phyloP scores from a whole-genome alignment of 2,888 invertebrate genomes.

The Drymonia ruficornis region DNA sequence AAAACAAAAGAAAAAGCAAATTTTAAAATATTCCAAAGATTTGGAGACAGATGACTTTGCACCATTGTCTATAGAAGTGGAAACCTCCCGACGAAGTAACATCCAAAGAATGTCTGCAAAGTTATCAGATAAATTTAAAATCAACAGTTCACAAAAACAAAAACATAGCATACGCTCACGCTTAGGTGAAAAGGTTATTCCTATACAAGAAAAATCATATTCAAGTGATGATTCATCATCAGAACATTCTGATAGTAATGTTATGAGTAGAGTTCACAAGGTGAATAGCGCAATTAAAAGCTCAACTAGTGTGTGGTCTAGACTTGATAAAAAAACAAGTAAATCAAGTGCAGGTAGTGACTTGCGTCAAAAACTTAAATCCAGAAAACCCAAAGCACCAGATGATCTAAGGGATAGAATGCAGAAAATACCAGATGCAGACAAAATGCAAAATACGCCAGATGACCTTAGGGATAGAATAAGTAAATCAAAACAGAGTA shows the following conservation, averaged over 20 bases:
- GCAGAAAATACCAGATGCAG: slow-evolving; percentile 58
- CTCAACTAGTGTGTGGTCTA: slow-evolving; percentile 83
- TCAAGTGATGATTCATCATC: slow-evolving; percentile 61
- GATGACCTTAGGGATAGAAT: slow-evolving; percentile 69
- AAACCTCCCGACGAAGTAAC: slow-evolving; percentile 60
- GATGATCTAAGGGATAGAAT: slow-evolving; percentile 61
- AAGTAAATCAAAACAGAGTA: slow-evolving; percentile 66
- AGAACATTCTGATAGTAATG: slow-evolving; percentile 62
- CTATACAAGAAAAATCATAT: slow-evolving; percentile 35
- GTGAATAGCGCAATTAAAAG: slow-evolving; percentile 60
- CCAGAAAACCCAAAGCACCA: slow-evolving; percentile 54
- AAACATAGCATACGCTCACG: slow-evolving; percentile 60
- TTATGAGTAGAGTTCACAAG: slow-evolving; percentile 83
- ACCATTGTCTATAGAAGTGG: slow-evolving; percentile 74
- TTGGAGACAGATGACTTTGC: slow-evolving; percentile 57
- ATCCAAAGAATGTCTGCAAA: slow-evolving; percentile 57
- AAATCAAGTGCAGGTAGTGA: slow-evolving; percentile 53
- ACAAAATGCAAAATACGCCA: slow-evolving; percentile 54
- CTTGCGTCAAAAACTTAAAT: slow-evolving; percentile 67
- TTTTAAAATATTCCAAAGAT: slow-evolving; percentile 42
- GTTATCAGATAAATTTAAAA: slow-evolving; percentile 73
- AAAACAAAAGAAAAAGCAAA: slow-evolving; percentile 69
- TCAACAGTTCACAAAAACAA: slow-evolving; percentile 37
- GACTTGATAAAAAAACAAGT: slow-evolving; percentile 70
- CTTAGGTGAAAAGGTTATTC: slow-evolving; percentile 64